These are phyloP conservation scores for Mactromeris polynyma DNA, from an alignment of 2,888 invertebrate genomes.

Conservation along the genomic window DNA sequence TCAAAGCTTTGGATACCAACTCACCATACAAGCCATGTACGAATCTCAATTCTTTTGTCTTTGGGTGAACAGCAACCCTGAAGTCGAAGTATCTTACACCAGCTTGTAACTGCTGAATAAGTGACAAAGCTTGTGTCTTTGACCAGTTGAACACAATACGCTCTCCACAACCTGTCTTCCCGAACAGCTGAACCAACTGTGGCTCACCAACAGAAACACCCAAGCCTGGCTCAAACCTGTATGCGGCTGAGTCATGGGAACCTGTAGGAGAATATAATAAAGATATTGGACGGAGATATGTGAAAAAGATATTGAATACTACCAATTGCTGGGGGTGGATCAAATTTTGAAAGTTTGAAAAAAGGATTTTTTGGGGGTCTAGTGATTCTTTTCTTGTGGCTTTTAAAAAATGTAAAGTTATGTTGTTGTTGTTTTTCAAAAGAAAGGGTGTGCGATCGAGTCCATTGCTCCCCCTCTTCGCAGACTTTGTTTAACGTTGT, in stretches of 20 bases:
- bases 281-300: no score
- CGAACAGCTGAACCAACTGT: slow-evolving; percentile 89
- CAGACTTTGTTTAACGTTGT: no score
- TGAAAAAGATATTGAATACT: no score
- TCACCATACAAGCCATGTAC: slow-evolving; percentile 94
- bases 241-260: slow-evolving; percentile 95
- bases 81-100: slow-evolving; percentile 95
- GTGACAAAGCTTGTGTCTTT: slow-evolving; percentile 91
- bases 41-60: slow-evolving; percentile 90
- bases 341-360: no score
- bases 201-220: slow-evolving; percentile 93
- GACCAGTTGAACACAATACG: slow-evolving; percentile 93
- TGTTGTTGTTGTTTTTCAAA: no score
- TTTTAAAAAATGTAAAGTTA: no score
- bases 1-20: slow-evolving; percentile 90
- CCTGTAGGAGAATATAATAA: slow-evolving; percentile 89
- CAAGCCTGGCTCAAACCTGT: slow-evolving; percentile 90
- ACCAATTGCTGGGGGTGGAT: no score
- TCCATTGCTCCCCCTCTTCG: no score
- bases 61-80: slow-evolving; percentile 91
- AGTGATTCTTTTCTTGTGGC: no score
- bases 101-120: slow-evolving; percentile 91
- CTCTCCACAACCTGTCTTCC: slow-evolving; percentile 87
- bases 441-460: no score
- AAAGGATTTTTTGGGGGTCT: no score